Evolutionary conservation across 2,888 invertebrate genomes (phyloP).

Genomic region (Lamellibrachia satsuma): DNA sequence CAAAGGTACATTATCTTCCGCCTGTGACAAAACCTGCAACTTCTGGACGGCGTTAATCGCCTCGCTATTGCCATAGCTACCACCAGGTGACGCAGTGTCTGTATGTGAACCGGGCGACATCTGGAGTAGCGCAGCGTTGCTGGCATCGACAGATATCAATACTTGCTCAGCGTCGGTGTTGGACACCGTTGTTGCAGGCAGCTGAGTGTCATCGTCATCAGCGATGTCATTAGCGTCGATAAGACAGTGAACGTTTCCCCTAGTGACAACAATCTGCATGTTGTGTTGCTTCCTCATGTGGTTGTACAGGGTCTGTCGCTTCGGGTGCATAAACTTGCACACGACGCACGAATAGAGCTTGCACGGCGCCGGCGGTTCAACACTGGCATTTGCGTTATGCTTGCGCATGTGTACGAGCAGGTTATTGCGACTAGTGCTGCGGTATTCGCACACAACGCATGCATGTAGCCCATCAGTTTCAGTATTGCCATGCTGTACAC

Average conservation of each 20-base stretch:
- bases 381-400: constrained; percentile 42
- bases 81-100: neutral
- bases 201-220: neutral
- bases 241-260: neutral
- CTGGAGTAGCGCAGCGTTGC: constrained; percentile 22
- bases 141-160: constrained; percentile 30
- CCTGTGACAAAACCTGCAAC: constrained; percentile 57
- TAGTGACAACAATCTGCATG: constrained; percentile 46
- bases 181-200: neutral
- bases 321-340: constrained; percentile 58
- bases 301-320: constrained; percentile 56
- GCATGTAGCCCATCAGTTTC: constrained; percentile 24
- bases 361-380: neutral
- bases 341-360: constrained; percentile 53
- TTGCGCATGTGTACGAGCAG: constrained; percentile 62
- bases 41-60: constrained; percentile 59
- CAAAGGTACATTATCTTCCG: neutral
- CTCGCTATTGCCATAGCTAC: constrained; percentile 45
- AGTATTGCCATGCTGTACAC: constrained; percentile 52
- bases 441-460: constrained; percentile 62
- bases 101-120: constrained; percentile 19
- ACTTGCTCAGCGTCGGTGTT: constrained; percentile 28
- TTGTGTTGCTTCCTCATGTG: constrained; percentile 63
- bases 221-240: neutral
- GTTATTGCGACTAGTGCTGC: constrained; percentile 57